These are phyloP conservation scores for Pterois miles DNA, from an alignment of 2,797 vertebrate species.

Conservation along the genomic window DNA sequence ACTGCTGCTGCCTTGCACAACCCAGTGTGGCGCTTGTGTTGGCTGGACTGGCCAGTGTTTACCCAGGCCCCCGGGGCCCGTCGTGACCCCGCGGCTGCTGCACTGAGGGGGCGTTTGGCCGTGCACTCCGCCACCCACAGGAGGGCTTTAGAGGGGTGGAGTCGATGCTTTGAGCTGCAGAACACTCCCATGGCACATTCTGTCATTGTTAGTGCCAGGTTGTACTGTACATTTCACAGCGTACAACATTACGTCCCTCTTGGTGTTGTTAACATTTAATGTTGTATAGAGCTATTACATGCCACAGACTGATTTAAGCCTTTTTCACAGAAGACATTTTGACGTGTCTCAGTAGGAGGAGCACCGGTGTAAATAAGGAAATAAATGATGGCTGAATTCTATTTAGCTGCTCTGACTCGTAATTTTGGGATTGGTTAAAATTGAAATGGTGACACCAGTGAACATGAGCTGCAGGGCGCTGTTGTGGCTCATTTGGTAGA, in stretches of 20 bases:
- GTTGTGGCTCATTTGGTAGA: too few species aligned
- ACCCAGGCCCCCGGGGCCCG: slow-evolving; percentile 58
- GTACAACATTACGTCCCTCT: not conserved
- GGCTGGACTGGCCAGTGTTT: slow-evolving; percentile 65
- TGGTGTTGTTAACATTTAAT: not conserved
- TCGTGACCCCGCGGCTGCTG: slow-evolving; percentile 45
- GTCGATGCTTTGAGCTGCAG: slow-evolving; percentile 14
- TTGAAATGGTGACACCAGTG: not conserved
- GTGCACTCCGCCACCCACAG: slow-evolving; percentile 32
- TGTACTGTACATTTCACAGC: slow-evolving; percentile 7
- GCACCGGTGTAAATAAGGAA: too few species aligned
- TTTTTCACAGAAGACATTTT: too few species aligned
- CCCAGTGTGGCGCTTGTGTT: slow-evolving; percentile 66
- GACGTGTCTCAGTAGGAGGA: too few species aligned
- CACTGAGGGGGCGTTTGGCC: slow-evolving; percentile 50
- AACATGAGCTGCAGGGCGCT: too few species aligned
- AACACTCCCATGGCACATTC: slow-evolving; percentile 22
- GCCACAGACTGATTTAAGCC: not conserved
- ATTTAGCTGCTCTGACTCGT: not conserved
- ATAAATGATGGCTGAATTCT: too few species aligned
- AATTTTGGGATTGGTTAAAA: not conserved
- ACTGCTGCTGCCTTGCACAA: slow-evolving; percentile 60
- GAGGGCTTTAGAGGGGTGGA: slow-evolving; percentile 28
- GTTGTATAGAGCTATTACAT: not conserved
- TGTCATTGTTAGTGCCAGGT: slow-evolving; percentile 5